Evolutionary conservation across 2,113 vertebrate genomes (phyloP).

Genomic region (Pipa parva): DNA sequence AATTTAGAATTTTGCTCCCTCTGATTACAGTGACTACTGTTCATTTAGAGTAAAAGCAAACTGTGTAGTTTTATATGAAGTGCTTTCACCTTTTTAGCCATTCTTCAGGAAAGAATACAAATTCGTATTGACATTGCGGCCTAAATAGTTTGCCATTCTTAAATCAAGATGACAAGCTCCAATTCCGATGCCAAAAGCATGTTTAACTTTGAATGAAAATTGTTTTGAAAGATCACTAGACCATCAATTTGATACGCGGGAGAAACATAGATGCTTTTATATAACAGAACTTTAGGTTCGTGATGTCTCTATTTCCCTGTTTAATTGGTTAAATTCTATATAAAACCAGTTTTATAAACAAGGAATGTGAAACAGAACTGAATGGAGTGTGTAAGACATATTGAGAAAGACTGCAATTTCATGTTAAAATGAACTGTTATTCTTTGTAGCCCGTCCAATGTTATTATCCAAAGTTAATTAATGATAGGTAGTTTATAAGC

Average conservation of each 20-base stretch:
- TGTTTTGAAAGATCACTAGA: conserved; percentile 40
- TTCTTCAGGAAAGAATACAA: conserved; percentile 31
- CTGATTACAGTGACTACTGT: background rate
- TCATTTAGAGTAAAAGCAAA: background rate
- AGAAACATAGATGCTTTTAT: conserved; percentile 29
- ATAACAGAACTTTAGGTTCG: conserved; percentile 30
- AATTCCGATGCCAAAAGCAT: conserved; percentile 34
- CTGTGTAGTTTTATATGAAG: background rate
- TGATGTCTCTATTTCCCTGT: conserved; percentile 19
- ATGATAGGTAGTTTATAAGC: background rate
- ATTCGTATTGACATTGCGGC: conserved; percentile 32
- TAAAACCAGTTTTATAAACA: background rate
- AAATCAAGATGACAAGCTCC: conserved; percentile 39
- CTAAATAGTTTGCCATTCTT: conserved; percentile 27
- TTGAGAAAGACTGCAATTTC: background rate
- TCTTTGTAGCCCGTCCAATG: background rate
- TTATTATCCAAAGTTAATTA: background rate
- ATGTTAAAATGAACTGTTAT: background rate
- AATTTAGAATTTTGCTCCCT: conserved; percentile 1
- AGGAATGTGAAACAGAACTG: conserved; percentile 17
- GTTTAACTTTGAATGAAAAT: conserved; percentile 36
- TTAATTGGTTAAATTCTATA: conserved; percentile 28
- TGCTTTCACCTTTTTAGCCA: conserved; percentile 25
- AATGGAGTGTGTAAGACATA: background rate
- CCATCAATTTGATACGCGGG: conserved; percentile 43